phyloP scores from a whole-genome alignment of 2,888 invertebrate genomes.

The Diadegma fenestrale region DNA sequence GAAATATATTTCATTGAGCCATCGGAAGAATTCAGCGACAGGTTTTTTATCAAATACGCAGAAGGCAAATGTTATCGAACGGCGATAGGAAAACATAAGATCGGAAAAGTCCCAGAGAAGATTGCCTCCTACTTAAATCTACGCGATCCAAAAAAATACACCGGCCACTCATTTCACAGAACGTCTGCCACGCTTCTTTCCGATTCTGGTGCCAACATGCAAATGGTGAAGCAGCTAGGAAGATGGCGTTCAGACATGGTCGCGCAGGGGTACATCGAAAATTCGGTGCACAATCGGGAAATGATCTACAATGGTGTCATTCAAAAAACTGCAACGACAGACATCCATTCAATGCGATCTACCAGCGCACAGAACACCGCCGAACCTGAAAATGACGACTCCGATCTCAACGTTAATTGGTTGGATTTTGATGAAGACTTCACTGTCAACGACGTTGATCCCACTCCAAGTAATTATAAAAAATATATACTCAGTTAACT shows the following conservation, averaged over 20 bases:
- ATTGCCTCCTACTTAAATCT: conserved; percentile 11
- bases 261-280: conserved; percentile 36
- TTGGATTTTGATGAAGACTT: conserved; percentile 48
- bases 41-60: conserved; percentile 3
- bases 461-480: conserved; percentile 25
- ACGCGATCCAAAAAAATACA: conserved; percentile 21
- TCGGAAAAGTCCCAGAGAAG: conserved; percentile 11
- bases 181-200: conserved; percentile 37
- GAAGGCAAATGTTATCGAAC: not conserved
- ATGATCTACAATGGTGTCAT: conserved; percentile 33
- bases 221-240: conserved; percentile 15
- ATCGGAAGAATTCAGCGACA: conserved; percentile 26
- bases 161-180: conserved; percentile 42
- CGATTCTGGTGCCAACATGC: conserved; percentile 36
- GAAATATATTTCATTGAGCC: conserved; percentile 43
- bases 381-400: conserved; percentile 37
- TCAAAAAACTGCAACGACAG: conserved; percentile 28
- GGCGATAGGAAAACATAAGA: conserved; percentile 5
- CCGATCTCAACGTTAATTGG: conserved; percentile 34
- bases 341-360: conserved; percentile 38
- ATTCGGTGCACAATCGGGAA: conserved; percentile 20
- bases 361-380: conserved; percentile 33
- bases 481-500: conserved; percentile 18
- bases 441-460: conserved; percentile 21
- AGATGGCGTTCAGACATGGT: conserved; percentile 6